These are phyloP conservation scores for Hemistola chrysoprasaria DNA, from an alignment of 2,888 invertebrate genomes.

Conservation along the genomic window DNA sequence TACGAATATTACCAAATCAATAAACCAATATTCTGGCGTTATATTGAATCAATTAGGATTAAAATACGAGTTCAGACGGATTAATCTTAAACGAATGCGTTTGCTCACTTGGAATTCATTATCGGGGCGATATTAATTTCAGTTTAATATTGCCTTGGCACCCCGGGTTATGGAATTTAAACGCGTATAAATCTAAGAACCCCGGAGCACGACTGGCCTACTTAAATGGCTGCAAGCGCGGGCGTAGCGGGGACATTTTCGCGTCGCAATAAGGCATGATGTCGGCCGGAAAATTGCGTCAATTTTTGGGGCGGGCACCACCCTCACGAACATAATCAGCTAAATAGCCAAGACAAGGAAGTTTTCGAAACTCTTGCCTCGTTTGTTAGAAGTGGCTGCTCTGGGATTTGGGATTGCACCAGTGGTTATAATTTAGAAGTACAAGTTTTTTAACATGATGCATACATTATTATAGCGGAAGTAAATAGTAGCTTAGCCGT, in stretches of 20 bases:
- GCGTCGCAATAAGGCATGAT: conserved; percentile 67
- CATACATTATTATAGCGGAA: neutral
- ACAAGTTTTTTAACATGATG: too few relatives aligned
- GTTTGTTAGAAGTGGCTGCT: conserved; percentile 21
- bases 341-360: conserved; percentile 56
- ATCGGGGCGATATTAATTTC: conserved; percentile 29
- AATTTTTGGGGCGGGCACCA: conserved; percentile 57
- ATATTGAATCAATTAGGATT: conserved; percentile 7
- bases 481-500: too few relatives aligned
- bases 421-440: conserved; percentile 7
- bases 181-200: conserved; percentile 53
- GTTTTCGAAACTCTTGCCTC: conserved; percentile 33
- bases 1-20: conserved; percentile 1
- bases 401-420: conserved; percentile 14
- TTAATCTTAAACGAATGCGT: conserved; percentile 12
- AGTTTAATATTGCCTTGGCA: conserved; percentile 36
- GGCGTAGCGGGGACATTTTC: conserved; percentile 58
- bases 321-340: conserved; percentile 53
- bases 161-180: conserved; percentile 56
- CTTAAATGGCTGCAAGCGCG: conserved; percentile 50
- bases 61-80: conserved; percentile 5
- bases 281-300: conserved; percentile 72
- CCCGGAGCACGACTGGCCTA: conserved; percentile 53
- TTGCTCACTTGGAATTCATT: conserved; percentile 27
- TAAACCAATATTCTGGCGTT: neutral